Evolutionary conservation across 2,797 vertebrate genomes (phyloP), one percentile per base, ranked within the genome.

Genomic region (Helarctos malayanus): DNA sequence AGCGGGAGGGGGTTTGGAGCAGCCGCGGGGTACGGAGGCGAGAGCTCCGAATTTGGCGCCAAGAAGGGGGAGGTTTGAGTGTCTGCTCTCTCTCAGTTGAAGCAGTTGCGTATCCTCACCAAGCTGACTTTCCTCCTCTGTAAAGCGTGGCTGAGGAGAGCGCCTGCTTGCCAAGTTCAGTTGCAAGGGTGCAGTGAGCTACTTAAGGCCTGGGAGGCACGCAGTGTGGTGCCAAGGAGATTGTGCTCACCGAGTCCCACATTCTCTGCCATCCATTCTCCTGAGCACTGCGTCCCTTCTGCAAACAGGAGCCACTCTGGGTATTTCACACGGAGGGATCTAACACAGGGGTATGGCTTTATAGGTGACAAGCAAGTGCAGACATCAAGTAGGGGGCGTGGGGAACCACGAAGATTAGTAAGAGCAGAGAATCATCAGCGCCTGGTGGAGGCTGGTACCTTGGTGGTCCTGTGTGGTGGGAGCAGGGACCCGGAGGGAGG

Each of bases 1-100:
- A 35, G 57, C 0, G 13, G 87, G 32, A 59, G 38, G 10, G n/a
- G 35, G 19, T 0, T 1, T 0, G 38, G 54, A 32, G 49, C 18
- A 3, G 14, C 27, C 0, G 38, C 0, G 2, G 59, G 23, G 18
- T 1, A 0, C 7, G 3, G 81, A 12, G 35, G 3, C n/a, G 2
- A 11, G 81, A 2, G 15, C 12, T 23, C 23, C 6, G 2, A 1
- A 8, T 15, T 35, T 2, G 71, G 41, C 0, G 0, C 14, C 79
- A 1, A 7, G 32, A 1, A 45, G 54, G 47, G 23, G 23, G 13
- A 68, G 0, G 8, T 29, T 7, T 25, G 71, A 23, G 2, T 4
- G 78, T 10, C 25, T 10, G 59, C 38, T 65, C 9, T 27, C 27
- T 32, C 10, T 54, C 32, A 4, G 25, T 11, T 5, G 49, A 79